phyloP scores from a whole-genome alignment of 2,113 vertebrate genomes.

The Seriola quinqueradiata region DNA sequence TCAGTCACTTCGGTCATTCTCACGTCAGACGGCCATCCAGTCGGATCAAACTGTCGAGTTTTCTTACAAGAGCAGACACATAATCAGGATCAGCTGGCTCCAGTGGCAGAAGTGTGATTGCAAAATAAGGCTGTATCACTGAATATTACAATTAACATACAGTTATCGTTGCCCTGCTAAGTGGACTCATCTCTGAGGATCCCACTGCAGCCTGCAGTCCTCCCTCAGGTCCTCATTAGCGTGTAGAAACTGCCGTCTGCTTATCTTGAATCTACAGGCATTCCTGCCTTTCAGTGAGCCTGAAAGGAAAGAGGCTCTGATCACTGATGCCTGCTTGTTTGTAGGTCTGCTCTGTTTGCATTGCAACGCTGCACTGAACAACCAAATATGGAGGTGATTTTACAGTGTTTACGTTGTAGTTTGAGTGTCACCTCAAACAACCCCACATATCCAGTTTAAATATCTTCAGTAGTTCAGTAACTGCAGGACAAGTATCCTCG shows the following conservation, averaged over 20 bases:
- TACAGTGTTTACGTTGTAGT: not conserved
- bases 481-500: not conserved
- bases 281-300: slow-evolving; percentile 55
- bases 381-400: slow-evolving; percentile 61
- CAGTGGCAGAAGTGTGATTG: not conserved
- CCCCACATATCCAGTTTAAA: not conserved
- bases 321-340: not conserved
- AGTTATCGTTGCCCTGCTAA: not conserved
- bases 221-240: slow-evolving; percentile 73
- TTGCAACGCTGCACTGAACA: not conserved
- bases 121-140: not conserved
- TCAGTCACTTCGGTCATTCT: not conserved
- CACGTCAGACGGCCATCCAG: not conserved
- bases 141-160: not conserved
- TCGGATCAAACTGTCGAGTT: too few species aligned
- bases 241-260: slow-evolving; percentile 13
- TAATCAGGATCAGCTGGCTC: slow-evolving; percentile 24
- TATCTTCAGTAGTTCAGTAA: not conserved
- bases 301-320: not conserved
- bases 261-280: slow-evolving; percentile 66
- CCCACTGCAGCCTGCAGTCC: not conserved
- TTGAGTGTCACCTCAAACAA: not conserved
- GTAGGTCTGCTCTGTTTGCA: slow-evolving; percentile 1
- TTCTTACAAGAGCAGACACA: not conserved
- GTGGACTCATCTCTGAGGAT: not conserved